Conservation (phyloP, 2,888 invertebrate species). For the Xestoiulus laeticollis region DNA sequence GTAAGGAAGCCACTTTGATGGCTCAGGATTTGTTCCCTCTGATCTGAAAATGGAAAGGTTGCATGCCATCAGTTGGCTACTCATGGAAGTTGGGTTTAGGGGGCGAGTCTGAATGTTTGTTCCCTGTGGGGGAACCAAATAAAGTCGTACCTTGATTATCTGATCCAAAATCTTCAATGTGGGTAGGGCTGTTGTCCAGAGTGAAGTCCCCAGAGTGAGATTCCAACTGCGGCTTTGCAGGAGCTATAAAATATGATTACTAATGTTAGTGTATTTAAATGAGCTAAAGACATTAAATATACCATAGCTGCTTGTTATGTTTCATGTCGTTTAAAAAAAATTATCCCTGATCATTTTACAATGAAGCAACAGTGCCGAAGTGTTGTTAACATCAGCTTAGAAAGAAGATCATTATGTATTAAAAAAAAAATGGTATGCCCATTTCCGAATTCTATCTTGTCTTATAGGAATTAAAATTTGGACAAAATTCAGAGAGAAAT, state of each 20-base stretch:
- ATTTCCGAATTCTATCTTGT: too few relatives aligned
- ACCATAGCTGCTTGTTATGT: background rate
- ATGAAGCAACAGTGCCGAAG: too few relatives aligned
- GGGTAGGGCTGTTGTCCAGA: background rate
- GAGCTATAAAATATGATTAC: background rate
- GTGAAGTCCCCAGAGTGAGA: background rate
- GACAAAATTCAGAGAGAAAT: too few relatives aligned
- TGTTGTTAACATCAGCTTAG: too few relatives aligned
- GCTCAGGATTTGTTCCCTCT: background rate
- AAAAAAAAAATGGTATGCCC: too few relatives aligned
- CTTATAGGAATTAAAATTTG: too few relatives aligned
- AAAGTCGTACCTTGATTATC: background rate
- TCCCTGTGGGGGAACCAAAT: background rate
- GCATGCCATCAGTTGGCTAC: background rate
- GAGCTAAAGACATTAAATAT: background rate
- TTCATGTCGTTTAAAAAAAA: too few relatives aligned
- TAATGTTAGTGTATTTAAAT: background rate
- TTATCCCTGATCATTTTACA: too few relatives aligned
- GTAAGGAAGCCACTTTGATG: background rate
- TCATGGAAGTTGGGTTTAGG: background rate
- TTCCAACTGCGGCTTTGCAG: background rate
- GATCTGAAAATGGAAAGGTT: background rate
- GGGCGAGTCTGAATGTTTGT: background rate
- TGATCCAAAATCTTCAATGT: background rate
- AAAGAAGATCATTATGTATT: too few relatives aligned